Evolutionary conservation across 2,888 invertebrate species (phyloP), one percentile per base, ranked within the genome.

Genomic region (Caenorhabditis parvicauda): DNA sequence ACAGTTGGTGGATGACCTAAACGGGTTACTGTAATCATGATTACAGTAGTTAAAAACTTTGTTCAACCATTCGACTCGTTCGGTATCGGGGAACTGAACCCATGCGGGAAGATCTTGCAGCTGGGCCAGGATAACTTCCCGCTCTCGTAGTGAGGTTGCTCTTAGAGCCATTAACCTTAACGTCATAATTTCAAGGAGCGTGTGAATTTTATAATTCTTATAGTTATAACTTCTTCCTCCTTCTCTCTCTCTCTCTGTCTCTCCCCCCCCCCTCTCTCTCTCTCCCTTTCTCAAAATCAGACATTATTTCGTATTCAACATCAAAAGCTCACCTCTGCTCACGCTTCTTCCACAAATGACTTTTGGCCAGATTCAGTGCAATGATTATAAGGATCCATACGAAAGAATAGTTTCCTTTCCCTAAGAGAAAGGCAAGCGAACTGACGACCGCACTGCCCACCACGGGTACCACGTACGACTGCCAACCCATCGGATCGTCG

Each of bases 1-100:
- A 98, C 43, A 82, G 41, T 59, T 81, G 82, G 29, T 69, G 70
- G 4, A 80, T 70, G n/a, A 77, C 69, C 75, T 74, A 41, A 57
- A 59, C 45, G 49, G 57, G 3, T 5, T n/a, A n/a, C n/a, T n/a
- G n/a, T n/a, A n/a, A 47, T 19, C n/a, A n/a, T n/a, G n/a, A n/a
- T n/a, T n/a, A n/a, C n/a, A n/a, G n/a, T n/a, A n/a, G n/a, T n/a
- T n/a, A n/a, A n/a, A n/a, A 19, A 79, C 80, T 59, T 81, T 79
- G 60, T 81, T 81, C 32, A 81, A 59, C 82, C 82, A 81, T 66
- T 81, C 81, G 39, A 81, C 81, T 21, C 82, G 57, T 54, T 81
- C 81, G 3, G 79, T 77, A 56, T 82, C 81, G 5, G 82, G 82
- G 59, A 82, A 81, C 50, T 76, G 77, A 21, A 81, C 77, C 81